A percentile compares a stretch with the other conserved stretches of the same genome.
Conservation (phyloP, 1,140 invertebrate genomes). For the Ceratina japonica region DNA sequence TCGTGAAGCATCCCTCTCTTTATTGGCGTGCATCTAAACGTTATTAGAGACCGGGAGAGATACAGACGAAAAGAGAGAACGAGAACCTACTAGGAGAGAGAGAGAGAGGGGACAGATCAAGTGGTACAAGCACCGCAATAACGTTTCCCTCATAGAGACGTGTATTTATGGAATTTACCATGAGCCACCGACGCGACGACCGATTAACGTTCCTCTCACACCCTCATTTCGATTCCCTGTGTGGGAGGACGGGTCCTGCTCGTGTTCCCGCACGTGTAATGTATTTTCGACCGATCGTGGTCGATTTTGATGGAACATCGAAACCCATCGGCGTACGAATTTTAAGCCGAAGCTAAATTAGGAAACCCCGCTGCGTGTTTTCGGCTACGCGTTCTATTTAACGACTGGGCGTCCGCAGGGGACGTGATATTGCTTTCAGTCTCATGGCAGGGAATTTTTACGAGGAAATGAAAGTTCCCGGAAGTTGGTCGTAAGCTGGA, state of each 20-base stretch:
- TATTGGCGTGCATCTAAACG: constrained; percentile 37
- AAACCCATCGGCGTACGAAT: neutral
- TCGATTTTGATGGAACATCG: neutral
- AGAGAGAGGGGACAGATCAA: neutral
- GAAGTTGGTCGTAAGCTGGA: neutral
- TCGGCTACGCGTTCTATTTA: neutral
- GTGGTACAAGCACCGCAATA: constrained; percentile 1
- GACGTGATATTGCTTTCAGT: neutral
- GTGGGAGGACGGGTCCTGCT: neutral
- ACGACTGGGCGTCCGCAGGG: neutral
- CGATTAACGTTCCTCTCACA: constrained; percentile 16
- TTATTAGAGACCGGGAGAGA: constrained; percentile 20
- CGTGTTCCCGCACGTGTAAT: constrained; percentile 1
- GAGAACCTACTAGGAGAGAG: neutral
- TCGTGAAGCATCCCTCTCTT: constrained; percentile 24
- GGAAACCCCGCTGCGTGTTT: neutral
- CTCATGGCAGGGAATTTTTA: neutral
- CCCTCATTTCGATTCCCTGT: neutral
- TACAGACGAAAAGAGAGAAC: too few species aligned
- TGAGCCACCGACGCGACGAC: neutral
- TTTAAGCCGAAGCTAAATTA: constrained; percentile 1
- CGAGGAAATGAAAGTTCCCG: neutral
- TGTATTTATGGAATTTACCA: constrained; percentile 37
- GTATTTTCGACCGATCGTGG: constrained; percentile 18
- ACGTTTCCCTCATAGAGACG: constrained; percentile 20